Evolutionary conservation across 2,888 invertebrate genomes (phyloP), one percentile per base, ranked within the genome.

Genomic region (Phengaris arion): DNA sequence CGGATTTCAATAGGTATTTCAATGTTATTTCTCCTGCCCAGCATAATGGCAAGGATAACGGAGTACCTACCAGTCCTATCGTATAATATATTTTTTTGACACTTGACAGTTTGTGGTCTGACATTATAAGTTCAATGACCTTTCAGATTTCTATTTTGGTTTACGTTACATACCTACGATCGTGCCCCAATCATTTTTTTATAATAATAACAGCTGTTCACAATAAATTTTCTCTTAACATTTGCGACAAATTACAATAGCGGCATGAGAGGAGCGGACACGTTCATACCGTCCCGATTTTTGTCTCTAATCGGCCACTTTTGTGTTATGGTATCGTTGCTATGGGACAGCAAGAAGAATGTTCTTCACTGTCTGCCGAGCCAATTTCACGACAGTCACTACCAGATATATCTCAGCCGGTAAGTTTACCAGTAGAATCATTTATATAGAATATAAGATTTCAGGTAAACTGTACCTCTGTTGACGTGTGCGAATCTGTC

Each of bases 301-400:
- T 88, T 97, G 79, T 94, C 95, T 78, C 92, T 97, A 74, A 89
- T 96, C 78, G 95, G 96, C 75, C 97, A 97, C 88, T 92, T 96
- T 75, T 94, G 95, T 77, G 94, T 97, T 80, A 92, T 95, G 74
- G 93, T 96, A 77, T 94, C 95, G 77, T 91, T 96, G 81, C 88
- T 96, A 94, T 96, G 96, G 95, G 94, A 94, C 93, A 94, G 89
- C 88, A 89, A 92, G 83, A 90, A 90, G 94, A 94, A 91, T 85
- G 90, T 89, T 82, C 91, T 85, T 81, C 90, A 85, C 79, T 95
- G 95, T 94, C 94, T 94, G 82, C 92, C 92, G 83, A 92, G 85
- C 84, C 90, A 88, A 80, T 88, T 86, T 84, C 89, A 90, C 85
- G 87, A 89, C 81, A 87, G 86, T 82, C 88, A 87, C 85, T 90